Percentiles rank a stretch among this genome's conserved stretches.
phyloP scores from a whole-genome alignment of 2,113 vertebrate species.

The Chlorocebus sabaeus region DNA sequence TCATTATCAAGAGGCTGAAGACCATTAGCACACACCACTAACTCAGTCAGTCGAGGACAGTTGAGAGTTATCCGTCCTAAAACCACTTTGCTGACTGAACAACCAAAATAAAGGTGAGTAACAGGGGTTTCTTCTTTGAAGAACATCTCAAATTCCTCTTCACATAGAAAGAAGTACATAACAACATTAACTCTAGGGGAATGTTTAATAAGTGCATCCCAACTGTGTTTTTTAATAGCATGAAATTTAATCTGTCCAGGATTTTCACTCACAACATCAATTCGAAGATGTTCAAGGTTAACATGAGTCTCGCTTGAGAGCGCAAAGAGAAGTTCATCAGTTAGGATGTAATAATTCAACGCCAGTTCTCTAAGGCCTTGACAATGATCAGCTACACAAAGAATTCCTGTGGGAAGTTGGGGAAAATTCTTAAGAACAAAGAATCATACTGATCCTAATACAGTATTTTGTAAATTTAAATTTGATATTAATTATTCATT shows the following conservation, averaged over 20 bases:
- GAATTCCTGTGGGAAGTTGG: conserved; percentile 81
- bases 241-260: conserved; percentile 92
- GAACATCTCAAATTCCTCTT: conserved; percentile 94
- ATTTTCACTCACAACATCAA: conserved; percentile 95
- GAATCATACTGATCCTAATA: not conserved
- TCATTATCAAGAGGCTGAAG: conserved; percentile 94
- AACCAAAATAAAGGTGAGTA: conserved; percentile 96
- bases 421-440: not conserved
- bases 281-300: conserved; percentile 93
- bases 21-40: conserved; percentile 95
- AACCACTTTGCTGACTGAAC: conserved; percentile 92
- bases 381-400: conserved; percentile 93
- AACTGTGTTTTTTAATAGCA: conserved; percentile 94
- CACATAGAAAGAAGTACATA: conserved; percentile 97
- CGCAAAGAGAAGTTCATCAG: conserved; percentile 93
- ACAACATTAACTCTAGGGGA: conserved; percentile 96
- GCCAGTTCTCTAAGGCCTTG: conserved; percentile 94
- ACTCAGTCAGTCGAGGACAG: conserved; percentile 92
- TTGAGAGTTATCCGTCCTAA: conserved; percentile 91
- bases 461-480: not conserved
- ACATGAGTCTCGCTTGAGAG: conserved; percentile 94
- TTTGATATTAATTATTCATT: not conserved
- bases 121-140: conserved; percentile 94
- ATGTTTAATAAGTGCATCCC: conserved; percentile 94
- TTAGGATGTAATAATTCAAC: conserved; percentile 93